These are phyloP conservation scores for Thymallus thymallus DNA, from an alignment of 2,113 vertebrate genomes.

Conservation along the genomic window DNA sequence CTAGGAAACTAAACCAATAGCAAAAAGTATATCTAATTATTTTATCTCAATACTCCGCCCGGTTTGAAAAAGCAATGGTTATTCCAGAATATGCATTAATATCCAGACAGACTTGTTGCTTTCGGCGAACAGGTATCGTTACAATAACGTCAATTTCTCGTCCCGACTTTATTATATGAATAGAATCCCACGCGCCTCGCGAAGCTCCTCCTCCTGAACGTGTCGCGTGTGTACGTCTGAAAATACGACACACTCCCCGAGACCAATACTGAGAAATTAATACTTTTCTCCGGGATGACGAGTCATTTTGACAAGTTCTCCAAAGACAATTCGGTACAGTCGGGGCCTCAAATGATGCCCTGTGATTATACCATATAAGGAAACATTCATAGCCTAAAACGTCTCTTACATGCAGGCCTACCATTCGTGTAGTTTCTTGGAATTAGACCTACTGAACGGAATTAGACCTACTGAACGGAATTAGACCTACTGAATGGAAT, in stretches of 20 bases:
- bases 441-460: too few relatives aligned
- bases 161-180: conserved; percentile 37
- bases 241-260: not conserved
- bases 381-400: conserved; percentile 2
- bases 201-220: conserved; percentile 40
- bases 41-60: not conserved
- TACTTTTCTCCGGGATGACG: conserved; percentile 57
- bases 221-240: conserved; percentile 6
- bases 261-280: conserved; percentile 20
- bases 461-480: too few relatives aligned
- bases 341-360: not conserved
- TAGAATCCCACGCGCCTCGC: not conserved
- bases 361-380: conserved; percentile 57
- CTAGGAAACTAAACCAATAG: not conserved
- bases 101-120: conserved; percentile 36
- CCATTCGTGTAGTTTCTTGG: too few relatives aligned
- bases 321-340: conserved; percentile 11
- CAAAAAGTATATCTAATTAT: not conserved
- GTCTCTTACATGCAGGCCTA: too few relatives aligned
- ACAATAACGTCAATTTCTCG: conserved; percentile 41
- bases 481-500: too few relatives aligned
- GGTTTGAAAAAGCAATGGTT: not conserved
- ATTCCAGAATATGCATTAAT: not conserved
- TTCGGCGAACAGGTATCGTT: conserved; percentile 30
- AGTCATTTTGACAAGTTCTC: conserved; percentile 31